Base-by-base conservation (phyloP, 1,140 invertebrate genomes). In the Reticulitermes speratus region DNA sequence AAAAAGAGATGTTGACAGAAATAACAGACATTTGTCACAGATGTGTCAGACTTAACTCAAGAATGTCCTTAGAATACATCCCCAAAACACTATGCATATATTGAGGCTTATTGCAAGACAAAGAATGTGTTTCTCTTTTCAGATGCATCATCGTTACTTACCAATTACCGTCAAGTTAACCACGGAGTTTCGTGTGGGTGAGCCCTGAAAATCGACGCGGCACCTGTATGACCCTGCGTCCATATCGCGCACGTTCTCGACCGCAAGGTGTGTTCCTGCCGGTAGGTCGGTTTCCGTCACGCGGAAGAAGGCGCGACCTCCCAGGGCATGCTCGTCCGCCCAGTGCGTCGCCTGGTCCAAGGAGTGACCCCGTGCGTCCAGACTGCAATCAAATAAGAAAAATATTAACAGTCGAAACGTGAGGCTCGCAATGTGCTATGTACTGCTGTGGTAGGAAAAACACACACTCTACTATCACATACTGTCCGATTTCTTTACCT, bases 121-220 rank as follows among this genome's bases (percentile, higher is more conserved):
- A 3, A 48, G 45, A 48, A 9, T 48, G 45, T 9, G 45, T 48
- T 48, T 48, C 9, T 16, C 7, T 48, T 21, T 55, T 5, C 14
- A 55, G 52, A 21, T 5, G 8, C 52, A 55, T 55, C 14, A 21
- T 0, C 19, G n/a, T 16, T 32, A 86, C 96, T 97, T 93, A 98
- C 97, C 95, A 88, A 97, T 96, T 87, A 98, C 95, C 88, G 96
- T 96, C 86, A 98, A 92, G 90, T 97, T 97, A 89, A 97, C 95
- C 91, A 95, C 94, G 84, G 95, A 95, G 91, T 97, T 97, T 88
- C 96, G 94, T 3, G 97, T 97, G 1, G 96, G 96, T 48, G 96
- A 96, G 89, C 96, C 95, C 88, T 95, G 95, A 92, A 97, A 98
- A 91, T 98, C 97, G 84, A 97, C 96, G 88, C 97, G 92, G 90